These are phyloP conservation scores for Caligus rogercresseyi DNA, from an alignment of 1,140 invertebrate species.

Conservation along the genomic window DNA sequence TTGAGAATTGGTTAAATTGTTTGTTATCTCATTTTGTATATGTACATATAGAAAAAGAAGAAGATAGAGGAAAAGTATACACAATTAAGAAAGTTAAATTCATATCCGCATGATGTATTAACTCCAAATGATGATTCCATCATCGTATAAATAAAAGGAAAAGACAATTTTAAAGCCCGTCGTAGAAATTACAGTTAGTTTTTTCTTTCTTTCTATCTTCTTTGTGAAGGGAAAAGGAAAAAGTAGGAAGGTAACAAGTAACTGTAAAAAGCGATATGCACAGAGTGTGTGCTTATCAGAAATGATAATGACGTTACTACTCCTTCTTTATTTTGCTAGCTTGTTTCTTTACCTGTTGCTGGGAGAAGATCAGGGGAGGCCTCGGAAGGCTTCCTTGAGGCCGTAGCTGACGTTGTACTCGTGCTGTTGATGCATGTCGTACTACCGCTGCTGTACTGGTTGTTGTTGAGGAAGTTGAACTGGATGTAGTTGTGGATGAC, in stretches of 20 bases:
- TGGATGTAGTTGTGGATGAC: neutral
- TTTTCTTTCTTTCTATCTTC: too few relatives aligned
- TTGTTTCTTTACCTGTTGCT: neutral
- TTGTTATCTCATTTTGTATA: neutral
- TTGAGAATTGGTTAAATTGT: too few relatives aligned
- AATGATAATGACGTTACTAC: too few relatives aligned
- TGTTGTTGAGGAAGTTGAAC: conserved; percentile 1
- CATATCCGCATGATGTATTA: neutral
- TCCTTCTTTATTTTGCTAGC: too few relatives aligned
- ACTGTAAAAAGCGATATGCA: too few relatives aligned
- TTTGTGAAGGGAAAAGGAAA: too few relatives aligned
- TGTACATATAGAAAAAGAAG: conserved; percentile 2
- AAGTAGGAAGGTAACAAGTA: too few relatives aligned
- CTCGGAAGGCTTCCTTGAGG: neutral
- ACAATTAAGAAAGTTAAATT: neutral
- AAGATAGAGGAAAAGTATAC: neutral
- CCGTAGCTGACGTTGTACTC: neutral
- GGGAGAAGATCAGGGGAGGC: neutral
- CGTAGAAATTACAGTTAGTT: too few relatives aligned
- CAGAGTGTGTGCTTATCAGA: too few relatives aligned
- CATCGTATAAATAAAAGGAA: too few relatives aligned
- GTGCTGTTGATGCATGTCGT: neutral
- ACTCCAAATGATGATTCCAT: too few relatives aligned
- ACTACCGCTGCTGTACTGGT: conserved; percentile 25
- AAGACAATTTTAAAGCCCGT: too few relatives aligned